Percentiles rank a stretch among this genome's conserved stretches.
These are phyloP conservation scores for Xenentodon cancila DNA, from an alignment of 2,797 vertebrate genomes.

Conservation along the genomic window DNA sequence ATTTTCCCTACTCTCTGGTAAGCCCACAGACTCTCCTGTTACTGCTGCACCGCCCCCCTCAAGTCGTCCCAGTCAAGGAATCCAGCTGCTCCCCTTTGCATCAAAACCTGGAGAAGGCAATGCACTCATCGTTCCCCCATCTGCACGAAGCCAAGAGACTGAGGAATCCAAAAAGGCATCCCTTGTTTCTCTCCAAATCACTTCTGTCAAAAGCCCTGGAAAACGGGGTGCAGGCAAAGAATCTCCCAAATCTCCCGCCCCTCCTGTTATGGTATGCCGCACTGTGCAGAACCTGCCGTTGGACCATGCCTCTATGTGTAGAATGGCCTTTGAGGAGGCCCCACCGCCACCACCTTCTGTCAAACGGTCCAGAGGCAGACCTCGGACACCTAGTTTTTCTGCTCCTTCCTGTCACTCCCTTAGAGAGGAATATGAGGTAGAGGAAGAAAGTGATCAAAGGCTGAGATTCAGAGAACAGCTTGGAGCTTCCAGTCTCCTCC, in stretches of 20 bases:
- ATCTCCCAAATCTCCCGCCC: constrained; percentile 62
- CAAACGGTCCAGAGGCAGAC: constrained; percentile 77
- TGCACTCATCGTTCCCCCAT: constrained; percentile 79
- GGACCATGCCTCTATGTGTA: constrained; percentile 92
- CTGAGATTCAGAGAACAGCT: constrained; percentile 81
- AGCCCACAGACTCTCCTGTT: constrained; percentile 57
- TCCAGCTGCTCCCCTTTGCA: constrained; percentile 80
- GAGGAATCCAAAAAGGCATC: constrained; percentile 71
- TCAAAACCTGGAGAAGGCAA: constrained; percentile 77
- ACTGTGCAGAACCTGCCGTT: constrained; percentile 91
- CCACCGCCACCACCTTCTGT: constrained; percentile 48
- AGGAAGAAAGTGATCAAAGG: constrained; percentile 73
- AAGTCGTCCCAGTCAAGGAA: constrained; percentile 58
- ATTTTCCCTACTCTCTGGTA: constrained; percentile 52
- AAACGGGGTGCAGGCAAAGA: constrained; percentile 72
- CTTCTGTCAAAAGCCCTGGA: constrained; percentile 64
- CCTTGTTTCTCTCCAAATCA: constrained; percentile 47
- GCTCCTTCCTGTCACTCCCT: constrained; percentile 61
- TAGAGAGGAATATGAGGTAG: constrained; percentile 74
- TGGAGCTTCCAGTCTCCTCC: constrained; percentile 81
- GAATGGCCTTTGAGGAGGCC: constrained; percentile 85
- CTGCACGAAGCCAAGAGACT: constrained; percentile 57
- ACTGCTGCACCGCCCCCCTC: constrained; percentile 27
- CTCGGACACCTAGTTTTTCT: constrained; percentile 70
- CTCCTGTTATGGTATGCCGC: constrained; percentile 80